Percentiles rank a stretch among this genome's conserved stretches.
These are phyloP conservation scores for Tuberolachnus salignus DNA, from an alignment of 2,888 invertebrate genomes.

Conservation along the genomic window DNA sequence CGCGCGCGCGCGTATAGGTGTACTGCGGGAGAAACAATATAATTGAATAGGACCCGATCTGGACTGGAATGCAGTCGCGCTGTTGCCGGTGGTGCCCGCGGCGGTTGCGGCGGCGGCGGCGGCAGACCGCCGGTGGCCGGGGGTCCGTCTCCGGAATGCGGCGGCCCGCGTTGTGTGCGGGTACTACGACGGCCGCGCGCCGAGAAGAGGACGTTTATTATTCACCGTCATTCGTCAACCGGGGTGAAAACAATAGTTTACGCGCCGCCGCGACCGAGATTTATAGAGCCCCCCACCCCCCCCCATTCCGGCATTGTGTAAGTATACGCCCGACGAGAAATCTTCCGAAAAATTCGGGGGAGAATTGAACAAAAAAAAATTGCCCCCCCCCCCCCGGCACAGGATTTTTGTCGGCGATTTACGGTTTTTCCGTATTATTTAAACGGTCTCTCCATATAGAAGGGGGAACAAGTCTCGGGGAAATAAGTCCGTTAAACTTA, in stretches of 20 bases:
- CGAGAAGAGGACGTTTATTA: constrained; percentile 29
- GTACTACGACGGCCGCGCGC: constrained; percentile 12
- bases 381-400: no score
- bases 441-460: no score
- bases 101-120: background rate
- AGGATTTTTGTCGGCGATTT: no score
- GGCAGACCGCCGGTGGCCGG: constrained; percentile 31
- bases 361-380: no score
- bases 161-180: constrained; percentile 10
- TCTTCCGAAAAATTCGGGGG: no score
- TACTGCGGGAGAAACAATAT: constrained; percentile 23
- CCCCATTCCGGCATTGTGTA: no score
- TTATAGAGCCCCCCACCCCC: no score
- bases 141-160: constrained; percentile 38
- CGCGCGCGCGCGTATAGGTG: background rate
- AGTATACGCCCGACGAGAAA: no score
- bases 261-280: constrained; percentile 10
- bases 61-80: constrained; percentile 56
- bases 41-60: constrained; percentile 44
- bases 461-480: no score
- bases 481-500: no score
- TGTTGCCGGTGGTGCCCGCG: constrained; percentile 48
- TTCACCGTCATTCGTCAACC: constrained; percentile 48
- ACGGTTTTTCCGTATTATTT: no score
- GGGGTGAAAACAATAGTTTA: constrained; percentile 46